phyloP scores from a whole-genome alignment of 2,888 invertebrate genomes.

The Pseudococcus viburni region DNA sequence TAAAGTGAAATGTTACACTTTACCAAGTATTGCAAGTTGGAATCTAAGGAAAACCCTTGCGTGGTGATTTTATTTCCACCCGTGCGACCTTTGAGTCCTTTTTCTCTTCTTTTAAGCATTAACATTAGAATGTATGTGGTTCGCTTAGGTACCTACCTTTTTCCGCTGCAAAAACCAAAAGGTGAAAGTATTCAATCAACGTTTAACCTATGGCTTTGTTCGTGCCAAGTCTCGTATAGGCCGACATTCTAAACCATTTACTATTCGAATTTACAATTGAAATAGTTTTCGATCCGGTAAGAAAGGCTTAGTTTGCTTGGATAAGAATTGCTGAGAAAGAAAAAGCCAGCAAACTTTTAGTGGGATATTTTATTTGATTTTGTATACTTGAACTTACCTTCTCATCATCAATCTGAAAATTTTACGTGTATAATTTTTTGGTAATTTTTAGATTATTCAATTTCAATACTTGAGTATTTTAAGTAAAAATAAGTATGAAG shows the following conservation, averaged over 20 bases:
- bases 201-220: constrained; percentile 47
- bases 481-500: too few relatives aligned
- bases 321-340: too few relatives aligned
- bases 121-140: background rate
- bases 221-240: background rate
- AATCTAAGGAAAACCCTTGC: background rate
- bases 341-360: too few relatives aligned
- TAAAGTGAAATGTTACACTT: constrained; percentile 42
- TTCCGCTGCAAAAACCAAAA: constrained; percentile 1
- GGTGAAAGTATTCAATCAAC: constrained; percentile 38
- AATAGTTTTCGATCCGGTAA: background rate
- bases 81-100: background rate
- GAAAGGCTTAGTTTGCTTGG: too few relatives aligned
- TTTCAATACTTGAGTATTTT: too few relatives aligned
- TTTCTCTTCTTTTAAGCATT: background rate
- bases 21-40: background rate
- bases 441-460: too few relatives aligned
- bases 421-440: too few relatives aligned
- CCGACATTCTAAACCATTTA: constrained; percentile 10
- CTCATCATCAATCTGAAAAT: too few relatives aligned
- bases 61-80: constrained; percentile 1
- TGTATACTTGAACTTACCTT: too few relatives aligned
- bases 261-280: constrained; percentile 15
- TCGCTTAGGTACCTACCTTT: background rate
- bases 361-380: too few relatives aligned